These are phyloP conservation scores for Drosophila novamexicana DNA, from an alignment of 1,140 invertebrate species.

Conservation along the genomic window DNA sequence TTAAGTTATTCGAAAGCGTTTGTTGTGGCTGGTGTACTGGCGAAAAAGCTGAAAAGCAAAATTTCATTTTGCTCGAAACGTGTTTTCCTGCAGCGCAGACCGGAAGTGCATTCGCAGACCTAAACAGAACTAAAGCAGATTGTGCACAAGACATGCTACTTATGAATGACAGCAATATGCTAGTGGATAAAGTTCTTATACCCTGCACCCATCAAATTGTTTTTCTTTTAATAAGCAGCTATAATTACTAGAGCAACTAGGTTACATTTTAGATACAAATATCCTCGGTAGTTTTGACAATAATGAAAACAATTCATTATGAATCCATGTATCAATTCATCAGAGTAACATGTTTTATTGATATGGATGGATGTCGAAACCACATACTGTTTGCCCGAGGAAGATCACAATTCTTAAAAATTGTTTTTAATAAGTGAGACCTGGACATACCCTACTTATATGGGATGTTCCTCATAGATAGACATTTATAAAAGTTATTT, in stretches of 20 bases:
- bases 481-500: too few species aligned
- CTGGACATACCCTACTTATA: too few species aligned
- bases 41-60: slow-evolving; percentile 58
- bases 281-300: neutral
- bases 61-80: slow-evolving; percentile 62
- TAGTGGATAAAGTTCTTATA: slow-evolving; percentile 36
- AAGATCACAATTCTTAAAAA: too few species aligned
- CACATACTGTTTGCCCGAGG: too few species aligned
- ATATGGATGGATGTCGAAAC: too few species aligned
- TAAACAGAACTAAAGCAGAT: slow-evolving; percentile 57
- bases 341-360: neutral
- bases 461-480: too few species aligned
- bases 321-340: neutral
- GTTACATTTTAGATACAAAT: too few species aligned
- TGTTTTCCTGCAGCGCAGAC: slow-evolving; percentile 67
- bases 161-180: slow-evolving; percentile 58
- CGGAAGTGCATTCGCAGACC: slow-evolving; percentile 72
- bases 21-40: neutral
- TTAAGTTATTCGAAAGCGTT: slow-evolving; percentile 28
- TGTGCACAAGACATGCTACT: slow-evolving; percentile 43
- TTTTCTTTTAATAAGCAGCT: neutral
- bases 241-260: neutral
- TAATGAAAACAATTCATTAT: neutral
- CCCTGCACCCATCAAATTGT: neutral
- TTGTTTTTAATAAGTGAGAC: too few species aligned